Base-by-base conservation (phyloP, 1,140 invertebrate species). In the Campoletis sonorensis region DNA sequence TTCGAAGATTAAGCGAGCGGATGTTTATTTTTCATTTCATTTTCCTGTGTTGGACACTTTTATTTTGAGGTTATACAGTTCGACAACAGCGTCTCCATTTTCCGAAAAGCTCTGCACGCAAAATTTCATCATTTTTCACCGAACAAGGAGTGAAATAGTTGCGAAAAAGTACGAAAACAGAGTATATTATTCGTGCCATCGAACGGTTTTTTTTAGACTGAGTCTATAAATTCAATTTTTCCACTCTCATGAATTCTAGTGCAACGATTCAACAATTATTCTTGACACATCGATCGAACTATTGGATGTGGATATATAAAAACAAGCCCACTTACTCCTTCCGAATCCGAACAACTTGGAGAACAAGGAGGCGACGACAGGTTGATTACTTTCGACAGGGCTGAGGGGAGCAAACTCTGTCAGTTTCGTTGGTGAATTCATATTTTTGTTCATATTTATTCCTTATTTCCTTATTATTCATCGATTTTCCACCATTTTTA, bases 401-500 rank as follows among this genome's bases (percentile, higher is more conserved):
- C 94, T 95, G 5, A 96, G 89, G 30, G 95, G 95, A 79, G 95
- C 95, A 87, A 97, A 97, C 89, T 96, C 95, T 54, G 96, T 96
- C 40, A 97, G 89, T 86, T 95, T 95, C 1, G 94, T 94, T 4
- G 94, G 94, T 1, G 94, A 95, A 80, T 96, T 93, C 83, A 96
- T 90, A 87, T 96, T 95, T 85, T 93, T 94, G 87, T 94, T 94
- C 93, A 95, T 93, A 80, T 86, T 91, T 83, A n/a, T 7, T 15
- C 33, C 23, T 30, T 30, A 4, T 8, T 30, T 33, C 1, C 13
- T 82, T 70, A 54, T 81, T 72, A 70, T 26, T 27, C 45, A 26
- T 15, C 16, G 13, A 70, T 37, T 33, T 18, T 33, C 11, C 40
- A 45, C 40, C 40, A 45, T 45, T 11, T 64, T 30, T 67, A 23